These are phyloP conservation scores for Pollachius pollachius DNA, from an alignment of 2,113 vertebrate species.

Conservation along the genomic window DNA sequence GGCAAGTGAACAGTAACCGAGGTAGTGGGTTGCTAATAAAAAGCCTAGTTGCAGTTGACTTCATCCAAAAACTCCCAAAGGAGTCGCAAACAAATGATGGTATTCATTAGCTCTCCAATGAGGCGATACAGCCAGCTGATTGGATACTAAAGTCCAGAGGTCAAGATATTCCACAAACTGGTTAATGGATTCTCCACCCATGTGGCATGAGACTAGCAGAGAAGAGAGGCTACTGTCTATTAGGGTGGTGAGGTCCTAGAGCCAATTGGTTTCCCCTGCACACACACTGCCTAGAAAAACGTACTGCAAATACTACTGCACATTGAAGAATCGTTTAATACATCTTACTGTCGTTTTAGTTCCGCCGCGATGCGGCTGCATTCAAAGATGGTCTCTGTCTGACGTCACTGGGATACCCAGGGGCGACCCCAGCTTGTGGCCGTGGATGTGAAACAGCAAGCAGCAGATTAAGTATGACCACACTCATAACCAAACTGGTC, in stretches of 20 bases:
- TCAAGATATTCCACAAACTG: not conserved
- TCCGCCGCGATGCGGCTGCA: not conserved
- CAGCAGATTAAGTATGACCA: not conserved
- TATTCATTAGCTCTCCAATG: not conserved
- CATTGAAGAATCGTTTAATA: not conserved
- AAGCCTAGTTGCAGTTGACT: not conserved
- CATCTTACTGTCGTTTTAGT: not conserved
- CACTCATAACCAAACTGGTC: not conserved
- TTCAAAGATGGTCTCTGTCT: constrained; percentile 23
- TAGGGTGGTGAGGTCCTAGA: constrained; percentile 14
- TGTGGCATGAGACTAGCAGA: constrained; percentile 26
- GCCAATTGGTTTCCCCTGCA: not conserved
- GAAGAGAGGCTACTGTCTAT: constrained; percentile 17
- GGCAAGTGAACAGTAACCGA: not conserved
- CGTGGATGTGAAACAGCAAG: not conserved
- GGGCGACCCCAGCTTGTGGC: not conserved
- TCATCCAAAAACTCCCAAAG: not conserved
- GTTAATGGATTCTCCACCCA: constrained; percentile 30
- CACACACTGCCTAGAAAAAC: not conserved
- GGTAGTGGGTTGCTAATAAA: not conserved
- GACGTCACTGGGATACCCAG: not conserved
- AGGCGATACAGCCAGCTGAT: no score
- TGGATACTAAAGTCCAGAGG: not conserved
- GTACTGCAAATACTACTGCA: constrained; percentile 3
- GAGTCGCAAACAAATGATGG: not conserved